A percentile compares a stretch with the other conserved stretches of the same genome.
Evolutionary conservation across 2,797 vertebrate genomes (phyloP).

Genomic region (Sternotherus odoratus): DNA sequence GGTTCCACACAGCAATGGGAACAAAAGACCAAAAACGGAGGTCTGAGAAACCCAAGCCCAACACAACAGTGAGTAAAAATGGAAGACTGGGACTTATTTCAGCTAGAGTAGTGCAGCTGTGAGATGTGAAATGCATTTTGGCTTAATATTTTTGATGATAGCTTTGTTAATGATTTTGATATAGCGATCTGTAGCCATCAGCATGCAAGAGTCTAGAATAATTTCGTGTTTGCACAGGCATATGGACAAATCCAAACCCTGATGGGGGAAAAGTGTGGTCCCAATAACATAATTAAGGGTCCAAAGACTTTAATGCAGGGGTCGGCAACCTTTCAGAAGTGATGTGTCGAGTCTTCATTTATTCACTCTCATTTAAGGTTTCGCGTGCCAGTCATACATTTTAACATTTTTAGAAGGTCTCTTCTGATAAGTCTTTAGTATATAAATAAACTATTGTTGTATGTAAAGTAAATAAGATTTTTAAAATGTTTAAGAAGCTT

Average conservation of each 20-base stretch:
- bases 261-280: conserved; percentile 27
- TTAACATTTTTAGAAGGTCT: too few relatives aligned
- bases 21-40: neutral
- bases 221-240: conserved; percentile 47
- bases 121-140: too few relatives aligned
- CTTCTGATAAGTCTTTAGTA: too few relatives aligned
- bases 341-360: too few relatives aligned
- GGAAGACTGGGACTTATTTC: neutral
- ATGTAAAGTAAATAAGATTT: too few relatives aligned
- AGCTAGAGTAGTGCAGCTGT: too few relatives aligned
- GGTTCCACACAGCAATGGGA: neutral
- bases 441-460: too few relatives aligned
- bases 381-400: too few relatives aligned
- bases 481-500: too few relatives aligned
- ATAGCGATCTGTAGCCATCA: neutral
- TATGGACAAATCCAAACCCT: conserved; percentile 68
- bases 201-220: neutral
- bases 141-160: neutral
- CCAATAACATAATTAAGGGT: neutral
- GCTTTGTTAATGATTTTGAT: neutral
- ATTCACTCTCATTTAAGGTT: too few relatives aligned
- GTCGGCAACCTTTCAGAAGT: too few relatives aligned
- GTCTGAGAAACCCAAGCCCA: neutral
- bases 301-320: neutral
- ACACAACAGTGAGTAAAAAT: neutral